Conservation (phyloP, 2,888 invertebrate species). For the Ophion ventricosus region DNA sequence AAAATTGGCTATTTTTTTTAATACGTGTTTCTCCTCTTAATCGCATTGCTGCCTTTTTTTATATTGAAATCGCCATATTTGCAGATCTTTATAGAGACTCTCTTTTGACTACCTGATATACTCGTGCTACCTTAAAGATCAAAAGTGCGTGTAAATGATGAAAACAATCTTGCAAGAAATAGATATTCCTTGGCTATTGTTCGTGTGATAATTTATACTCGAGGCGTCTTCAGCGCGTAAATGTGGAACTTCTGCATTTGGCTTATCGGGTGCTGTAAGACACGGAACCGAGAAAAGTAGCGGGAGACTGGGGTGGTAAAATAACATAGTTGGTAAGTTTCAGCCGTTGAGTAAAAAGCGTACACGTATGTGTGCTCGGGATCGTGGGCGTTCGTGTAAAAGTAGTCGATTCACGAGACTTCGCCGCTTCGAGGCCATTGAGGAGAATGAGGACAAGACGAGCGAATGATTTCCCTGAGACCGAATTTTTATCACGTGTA, state of each 20-base stretch:
- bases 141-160: not conserved
- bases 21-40: too few relatives aligned
- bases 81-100: too few relatives aligned
- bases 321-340: constrained; percentile 46
- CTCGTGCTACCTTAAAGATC: too few relatives aligned
- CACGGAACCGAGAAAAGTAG: constrained; percentile 37
- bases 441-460: constrained; percentile 2
- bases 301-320: constrained; percentile 34
- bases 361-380: constrained; percentile 11
- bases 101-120: too few relatives aligned
- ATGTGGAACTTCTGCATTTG: constrained; percentile 51
- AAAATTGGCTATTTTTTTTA: too few relatives aligned
- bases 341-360: constrained; percentile 25
- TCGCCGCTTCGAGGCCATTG: constrained; percentile 18
- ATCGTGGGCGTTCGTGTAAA: constrained; percentile 52
- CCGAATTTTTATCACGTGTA: constrained; percentile 64
- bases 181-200: not conserved
- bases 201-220: constrained; percentile 52
- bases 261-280: constrained; percentile 55
- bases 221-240: constrained; percentile 53
- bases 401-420: constrained; percentile 36
- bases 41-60: too few relatives aligned
- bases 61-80: too few relatives aligned
- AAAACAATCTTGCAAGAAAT: not conserved
- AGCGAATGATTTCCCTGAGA: constrained; percentile 58